Evolutionary conservation across 2,888 invertebrate species (phyloP).

Genomic region (Osmoderma eremita): DNA sequence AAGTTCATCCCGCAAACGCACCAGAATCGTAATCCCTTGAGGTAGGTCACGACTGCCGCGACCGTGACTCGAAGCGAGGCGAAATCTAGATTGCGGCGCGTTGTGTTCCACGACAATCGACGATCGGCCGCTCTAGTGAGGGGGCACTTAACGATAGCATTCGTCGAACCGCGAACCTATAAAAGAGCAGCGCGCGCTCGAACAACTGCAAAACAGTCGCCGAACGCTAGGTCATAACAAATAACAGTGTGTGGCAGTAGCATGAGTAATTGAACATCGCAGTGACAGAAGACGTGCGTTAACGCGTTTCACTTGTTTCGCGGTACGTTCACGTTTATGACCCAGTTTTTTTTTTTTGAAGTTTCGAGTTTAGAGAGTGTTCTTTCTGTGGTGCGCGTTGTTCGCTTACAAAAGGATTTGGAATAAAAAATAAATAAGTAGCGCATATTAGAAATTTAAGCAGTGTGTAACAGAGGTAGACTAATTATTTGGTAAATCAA

Average conservation of each 20-base stretch:
- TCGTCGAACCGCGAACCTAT: constrained; percentile 48
- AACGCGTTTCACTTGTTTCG: constrained; percentile 45
- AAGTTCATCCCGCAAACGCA: neutral
- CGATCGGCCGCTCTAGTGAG: constrained; percentile 37
- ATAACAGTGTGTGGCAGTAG: constrained; percentile 62
- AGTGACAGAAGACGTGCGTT: constrained; percentile 42
- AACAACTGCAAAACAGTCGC: constrained; percentile 54
- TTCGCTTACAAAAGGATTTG: neutral
- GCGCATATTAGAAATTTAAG: neutral
- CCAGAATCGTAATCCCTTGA: constrained; percentile 45
- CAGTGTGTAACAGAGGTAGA: neutral
- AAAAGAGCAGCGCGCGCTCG: constrained; percentile 46
- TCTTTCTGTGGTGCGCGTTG: neutral
- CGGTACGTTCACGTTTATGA: constrained; percentile 45
- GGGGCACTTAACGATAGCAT: constrained; percentile 44
- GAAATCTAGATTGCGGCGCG: constrained; percentile 27
- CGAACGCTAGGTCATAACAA: constrained; percentile 62
- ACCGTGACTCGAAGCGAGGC: constrained; percentile 58
- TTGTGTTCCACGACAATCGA: neutral
- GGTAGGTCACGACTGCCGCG: constrained; percentile 58
- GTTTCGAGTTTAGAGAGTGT: constrained; percentile 5
- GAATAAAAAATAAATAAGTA: too few species aligned
- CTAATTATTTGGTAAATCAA: constrained; percentile 5
- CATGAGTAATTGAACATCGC: constrained; percentile 47
- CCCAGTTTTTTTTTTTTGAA: too few species aligned